Base-by-base conservation (phyloP, 2,797 vertebrate genomes). In the Acomys russatus region DNA sequence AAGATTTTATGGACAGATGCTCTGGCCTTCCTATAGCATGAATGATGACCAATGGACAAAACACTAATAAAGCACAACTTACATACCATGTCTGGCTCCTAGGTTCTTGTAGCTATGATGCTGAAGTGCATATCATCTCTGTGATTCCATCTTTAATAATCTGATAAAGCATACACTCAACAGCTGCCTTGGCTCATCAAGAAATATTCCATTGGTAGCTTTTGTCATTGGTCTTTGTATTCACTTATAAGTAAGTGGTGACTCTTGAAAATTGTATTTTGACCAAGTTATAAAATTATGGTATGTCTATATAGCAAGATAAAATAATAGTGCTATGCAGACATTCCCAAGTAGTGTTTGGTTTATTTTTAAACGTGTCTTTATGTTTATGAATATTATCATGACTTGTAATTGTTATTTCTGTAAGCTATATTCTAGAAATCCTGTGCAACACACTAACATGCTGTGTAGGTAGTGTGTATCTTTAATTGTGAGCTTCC, bases 181-280 rank as follows among this genome's bases (percentile, higher is more conserved):
- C 70, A 92, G 73, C 77, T 98, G 44, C 71, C 73, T 54, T 91
- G 68, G 18, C 35, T 73, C 56, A 56, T 95, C 93, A 56, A 85
- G 2, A 38, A 97, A 88, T 97, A 96, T 96, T 97, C 88, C 94
- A 94, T 94, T 96, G 49, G 97, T 88, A 97, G 95, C 96, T 97
- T 96, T 97, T 98, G 96, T 97, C 97, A 97, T 96, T 80, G 93
- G 97, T 95, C 97, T 90, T 94, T 94, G 97, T 98, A 98, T 98
- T 86, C 87, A 97, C 91, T 97, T 97, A 98, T 98, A 98, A 98
- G 98, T 98, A 98, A 98, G 97, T 96, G 98, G 97, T 98, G 98
- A 92, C 93, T 96, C 80, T 98, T 86, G 92, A 98, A 98, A 61
- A 97, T 91, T 97, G 23, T 93, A 98, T 97, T 97, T 89, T 97